Evolutionary conservation across 2,888 invertebrate genomes (phyloP).

Genomic region (Pecten maximus): DNA sequence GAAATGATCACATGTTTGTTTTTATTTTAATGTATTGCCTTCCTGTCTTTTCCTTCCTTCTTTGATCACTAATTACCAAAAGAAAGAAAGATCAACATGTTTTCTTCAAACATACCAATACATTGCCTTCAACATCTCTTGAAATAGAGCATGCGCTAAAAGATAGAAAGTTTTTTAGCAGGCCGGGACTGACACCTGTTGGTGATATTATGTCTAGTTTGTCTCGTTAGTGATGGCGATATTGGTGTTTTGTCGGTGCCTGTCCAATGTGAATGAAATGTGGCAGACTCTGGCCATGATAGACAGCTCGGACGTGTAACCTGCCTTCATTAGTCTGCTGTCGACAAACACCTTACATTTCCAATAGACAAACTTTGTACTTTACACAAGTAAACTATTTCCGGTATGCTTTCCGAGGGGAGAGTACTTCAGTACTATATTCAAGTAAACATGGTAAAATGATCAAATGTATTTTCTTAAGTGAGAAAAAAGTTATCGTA

Average conservation of each 20-base stretch:
- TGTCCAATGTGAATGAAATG: neutral
- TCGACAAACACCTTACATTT: conserved; percentile 2
- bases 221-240: neutral
- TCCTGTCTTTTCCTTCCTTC: neutral
- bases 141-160: neutral
- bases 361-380: neutral
- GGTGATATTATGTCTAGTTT: neutral
- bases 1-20: no score
- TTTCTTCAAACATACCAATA: neutral
- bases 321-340: conserved; percentile 2
- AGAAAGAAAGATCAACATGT: neutral
- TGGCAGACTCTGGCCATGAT: neutral
- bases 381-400: neutral
- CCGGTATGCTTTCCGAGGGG: neutral
- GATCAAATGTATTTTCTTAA: neutral
- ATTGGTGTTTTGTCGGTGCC: conserved; percentile 3
- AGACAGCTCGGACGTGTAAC: conserved; percentile 27
- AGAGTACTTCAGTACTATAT: neutral
- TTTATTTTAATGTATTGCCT: neutral
- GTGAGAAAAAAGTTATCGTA: neutral
- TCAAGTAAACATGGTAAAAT: neutral
- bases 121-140: neutral
- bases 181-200: neutral
- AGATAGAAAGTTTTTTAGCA: neutral
- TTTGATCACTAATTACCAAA: neutral